Base-by-base conservation (phyloP, 1,140 invertebrate species). In the Zaprionus africanus region DNA sequence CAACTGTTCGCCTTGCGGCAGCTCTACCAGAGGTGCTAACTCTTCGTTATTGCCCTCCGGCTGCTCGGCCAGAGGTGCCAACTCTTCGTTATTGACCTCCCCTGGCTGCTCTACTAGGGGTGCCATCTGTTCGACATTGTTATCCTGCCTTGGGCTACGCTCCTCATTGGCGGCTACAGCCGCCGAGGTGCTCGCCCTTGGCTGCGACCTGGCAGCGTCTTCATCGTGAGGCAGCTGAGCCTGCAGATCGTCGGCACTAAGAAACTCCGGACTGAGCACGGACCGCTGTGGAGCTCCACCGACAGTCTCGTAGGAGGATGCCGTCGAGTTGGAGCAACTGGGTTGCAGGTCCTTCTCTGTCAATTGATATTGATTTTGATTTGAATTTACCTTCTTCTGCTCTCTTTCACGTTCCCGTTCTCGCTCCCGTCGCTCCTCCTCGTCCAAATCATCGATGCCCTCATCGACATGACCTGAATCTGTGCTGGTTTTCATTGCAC, bases 171-270 rank as follows among this genome's bases (percentile, higher is more conserved):
- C 93, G 59, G 92, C 93, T 19, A 95, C 93, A 85, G 95, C 95
- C 17, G 95, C 94, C 15, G 95, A 95, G 0, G 95, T 95, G 81
- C 95, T 95, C 0, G 90, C 84, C 17, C 71, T 62, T 15, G 69
- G 71, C 1, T 63, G 49, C 0, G 66, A 28, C 60, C 77, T 76
- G 7, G 36, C 54, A 6, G 46, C 19, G 9, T 77, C 76, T 26
- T 90, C 88, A 22, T 91, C 87, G 5, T 78, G 64, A 6, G 81
- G 72, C 54, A 90, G 53, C 59, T 88, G 72, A 1, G 74, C 70
- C 19, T 79, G 90, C 59, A 92, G 66, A 63, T 92, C 91, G 41
- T 92, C 90, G 56, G 91, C 87, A 58, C 91, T 92, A 5, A 92
- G 65, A 41, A 79, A 92, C 64, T 92, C 90, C 13, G 91, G 91